Base-by-base conservation (phyloP, 23 tunicate genomes). In the Halocynthia aurantium region DNA sequence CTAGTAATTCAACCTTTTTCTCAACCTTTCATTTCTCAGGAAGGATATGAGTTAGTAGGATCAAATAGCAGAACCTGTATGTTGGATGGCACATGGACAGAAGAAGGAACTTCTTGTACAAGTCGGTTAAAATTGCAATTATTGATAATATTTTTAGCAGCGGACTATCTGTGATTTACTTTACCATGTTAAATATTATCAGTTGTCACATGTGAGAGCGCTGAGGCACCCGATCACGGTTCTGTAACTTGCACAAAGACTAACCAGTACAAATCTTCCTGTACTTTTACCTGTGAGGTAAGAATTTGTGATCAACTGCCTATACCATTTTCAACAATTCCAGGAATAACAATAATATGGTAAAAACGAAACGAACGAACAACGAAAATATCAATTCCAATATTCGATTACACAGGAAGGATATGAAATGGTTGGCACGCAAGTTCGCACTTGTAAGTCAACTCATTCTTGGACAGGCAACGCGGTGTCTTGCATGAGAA, bases 391-490 rank as follows among this genome's bases (percentile, higher is more conserved):
- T 13, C 44, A 31, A 31, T 31, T 31, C 4, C 44, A 31, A 31
- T 62, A 74, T 77, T 81, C 52, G 2, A 7, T 8, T 55, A 44
- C 2, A 10, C 88, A 90, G 96, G 81, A 62, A 76, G 96, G 98
- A 5, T 93, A 80, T 57, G 71, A 71, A 31, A 56, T 87, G 77
- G 19, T 52, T 12, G 98, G 85, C 7, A 18, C 79, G 0, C 55
- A 50, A 6, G 57, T 67, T 6, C 67, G 98, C 75, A 80, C 81
- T 12, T 93, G 98, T 56, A 81, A 87, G 63, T 75, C 55, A 21
- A 79, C 62, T 75, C 75, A 74, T 20, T 51, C 80, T 6, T 93
- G 98, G 98, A 51, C 93, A 6, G 98, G 93, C 5, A 78, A 54
- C 49, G 76, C 75, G 0, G 82, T 67, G 7, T 65, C 84, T 19